phyloP scores from a whole-genome alignment of 2,797 vertebrate species.

The Alauda arvensis region DNA sequence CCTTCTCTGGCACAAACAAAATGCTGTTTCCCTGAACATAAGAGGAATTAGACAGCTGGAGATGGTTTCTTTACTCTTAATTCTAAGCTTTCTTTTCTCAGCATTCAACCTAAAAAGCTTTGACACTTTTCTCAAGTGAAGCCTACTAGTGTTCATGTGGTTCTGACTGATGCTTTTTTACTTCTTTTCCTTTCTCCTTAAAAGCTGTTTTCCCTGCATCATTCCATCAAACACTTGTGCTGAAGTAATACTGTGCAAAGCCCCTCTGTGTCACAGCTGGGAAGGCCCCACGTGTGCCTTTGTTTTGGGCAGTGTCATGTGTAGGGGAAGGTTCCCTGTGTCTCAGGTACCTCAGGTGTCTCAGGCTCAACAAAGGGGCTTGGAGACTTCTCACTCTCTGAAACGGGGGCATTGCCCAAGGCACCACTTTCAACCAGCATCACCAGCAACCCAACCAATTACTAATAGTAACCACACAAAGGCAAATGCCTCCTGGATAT shows the following conservation, averaged over 20 bases:
- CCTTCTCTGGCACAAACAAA: neutral
- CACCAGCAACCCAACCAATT: neutral
- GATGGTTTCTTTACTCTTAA: neutral
- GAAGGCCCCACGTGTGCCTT: neutral
- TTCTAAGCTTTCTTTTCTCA: slow-evolving; percentile 1
- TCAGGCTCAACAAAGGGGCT: neutral
- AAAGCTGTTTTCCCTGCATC: neutral
- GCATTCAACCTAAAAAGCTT: slow-evolving; percentile 4
- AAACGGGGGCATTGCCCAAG: neutral
- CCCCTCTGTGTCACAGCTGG: neutral
- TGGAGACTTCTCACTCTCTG: neutral
- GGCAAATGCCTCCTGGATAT: neutral
- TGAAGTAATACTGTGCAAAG: neutral
- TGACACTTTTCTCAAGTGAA: neutral
- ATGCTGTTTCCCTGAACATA: neutral
- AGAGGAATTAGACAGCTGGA: slow-evolving; percentile 18
- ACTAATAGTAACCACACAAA: neutral
- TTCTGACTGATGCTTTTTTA: neutral
- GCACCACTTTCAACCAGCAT: neutral
- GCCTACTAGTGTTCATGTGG: neutral
- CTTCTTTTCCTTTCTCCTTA: neutral
- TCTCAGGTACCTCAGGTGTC: neutral
- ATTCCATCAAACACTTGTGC: neutral
- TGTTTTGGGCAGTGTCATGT: neutral
- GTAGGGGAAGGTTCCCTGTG: neutral